These are phyloP conservation scores for Gandaritis pyraliata DNA, from an alignment of 2,888 invertebrate species.

Conservation along the genomic window DNA sequence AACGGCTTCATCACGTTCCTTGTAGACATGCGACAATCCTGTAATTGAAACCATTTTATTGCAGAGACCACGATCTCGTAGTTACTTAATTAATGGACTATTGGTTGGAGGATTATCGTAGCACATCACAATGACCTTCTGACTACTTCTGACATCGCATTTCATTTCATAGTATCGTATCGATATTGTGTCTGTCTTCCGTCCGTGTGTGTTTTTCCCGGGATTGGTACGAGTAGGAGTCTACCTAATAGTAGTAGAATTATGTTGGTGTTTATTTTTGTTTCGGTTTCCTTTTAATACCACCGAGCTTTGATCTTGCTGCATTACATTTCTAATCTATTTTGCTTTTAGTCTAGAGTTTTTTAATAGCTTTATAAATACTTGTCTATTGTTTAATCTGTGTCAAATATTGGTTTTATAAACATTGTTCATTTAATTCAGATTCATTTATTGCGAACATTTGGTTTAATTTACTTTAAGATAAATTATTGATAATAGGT, in stretches of 20 bases:
- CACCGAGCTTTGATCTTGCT: conserved; percentile 12
- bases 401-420: no score
- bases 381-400: not conserved
- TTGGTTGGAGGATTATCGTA: conserved; percentile 51
- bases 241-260: conserved; percentile 43
- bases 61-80: conserved; percentile 24
- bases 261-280: conserved; percentile 12
- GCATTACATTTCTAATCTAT: conserved; percentile 24
- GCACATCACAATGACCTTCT: conserved; percentile 37
- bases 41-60: conserved; percentile 35
- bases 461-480: no score
- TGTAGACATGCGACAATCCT: conserved; percentile 49
- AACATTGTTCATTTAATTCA: no score
- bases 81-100: conserved; percentile 14
- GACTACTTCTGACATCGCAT: conserved; percentile 39
- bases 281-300: conserved; percentile 20
- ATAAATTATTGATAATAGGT: no score
- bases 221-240: conserved; percentile 38
- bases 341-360: conserved; percentile 11
- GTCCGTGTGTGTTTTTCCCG: conserved; percentile 43
- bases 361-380: not conserved
- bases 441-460: no score
- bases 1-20: conserved; percentile 40
- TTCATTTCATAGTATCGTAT: conserved; percentile 44
- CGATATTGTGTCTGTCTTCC: conserved; percentile 37